These are phyloP conservation scores for Hydrotaea diabolus DNA, from an alignment of 2,888 invertebrate species.

Conservation along the genomic window DNA sequence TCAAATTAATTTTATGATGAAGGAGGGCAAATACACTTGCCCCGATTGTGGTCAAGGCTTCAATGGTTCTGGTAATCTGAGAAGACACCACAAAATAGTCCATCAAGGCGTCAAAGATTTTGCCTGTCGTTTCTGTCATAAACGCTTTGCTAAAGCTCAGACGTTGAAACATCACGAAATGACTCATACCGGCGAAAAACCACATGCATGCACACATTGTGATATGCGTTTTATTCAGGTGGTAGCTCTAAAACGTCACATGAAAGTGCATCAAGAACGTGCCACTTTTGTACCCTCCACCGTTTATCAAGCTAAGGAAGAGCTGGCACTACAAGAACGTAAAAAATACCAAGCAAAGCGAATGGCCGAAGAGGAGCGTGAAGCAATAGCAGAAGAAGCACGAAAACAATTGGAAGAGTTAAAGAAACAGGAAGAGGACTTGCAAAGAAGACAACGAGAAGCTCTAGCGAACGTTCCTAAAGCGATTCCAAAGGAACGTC, in stretches of 20 bases:
- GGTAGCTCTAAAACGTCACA: constrained; percentile 77
- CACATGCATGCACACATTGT: constrained; percentile 77
- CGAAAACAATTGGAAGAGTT: constrained; percentile 74
- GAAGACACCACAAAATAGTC: constrained; percentile 78
- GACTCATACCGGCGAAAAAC: constrained; percentile 80
- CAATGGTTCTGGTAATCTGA: constrained; percentile 78
- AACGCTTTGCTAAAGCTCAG: constrained; percentile 79
- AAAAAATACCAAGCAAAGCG: constrained; percentile 75
- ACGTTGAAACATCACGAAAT: constrained; percentile 79
- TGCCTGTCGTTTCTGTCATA: constrained; percentile 77
- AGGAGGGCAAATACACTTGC: constrained; percentile 78
- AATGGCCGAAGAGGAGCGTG: constrained; percentile 74
- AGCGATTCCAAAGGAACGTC: constrained; percentile 65
- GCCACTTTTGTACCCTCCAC: constrained; percentile 71
- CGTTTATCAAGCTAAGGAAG: constrained; percentile 75
- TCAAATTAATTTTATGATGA: constrained; percentile 79
- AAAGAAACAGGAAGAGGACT: constrained; percentile 71
- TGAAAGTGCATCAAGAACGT: constrained; percentile 76
- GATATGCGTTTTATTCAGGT: constrained; percentile 78
- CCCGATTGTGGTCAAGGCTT: constrained; percentile 78
- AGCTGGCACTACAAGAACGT: constrained; percentile 75
- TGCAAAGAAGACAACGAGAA: constrained; percentile 64
- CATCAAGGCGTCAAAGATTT: constrained; percentile 79
- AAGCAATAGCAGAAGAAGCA: constrained; percentile 76
- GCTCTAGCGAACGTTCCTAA: constrained; percentile 58